Base-by-base conservation (phyloP, 2,113 vertebrate species). In the Apteryx owenii region DNA sequence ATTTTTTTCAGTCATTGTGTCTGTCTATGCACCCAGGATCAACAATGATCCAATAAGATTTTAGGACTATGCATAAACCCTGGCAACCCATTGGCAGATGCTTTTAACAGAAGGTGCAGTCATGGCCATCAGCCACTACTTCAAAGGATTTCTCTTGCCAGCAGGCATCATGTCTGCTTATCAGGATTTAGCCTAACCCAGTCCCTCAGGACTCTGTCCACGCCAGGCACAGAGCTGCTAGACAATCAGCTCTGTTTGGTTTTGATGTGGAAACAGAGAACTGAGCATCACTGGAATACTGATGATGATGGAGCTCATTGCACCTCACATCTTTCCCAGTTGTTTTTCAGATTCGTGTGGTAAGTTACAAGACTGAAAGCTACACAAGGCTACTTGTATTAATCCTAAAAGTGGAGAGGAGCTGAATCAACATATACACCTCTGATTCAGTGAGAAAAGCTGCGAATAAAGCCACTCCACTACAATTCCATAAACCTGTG, bases 161-260 rank as follows among this genome's bases (percentile, higher is more conserved):
- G 48, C 15, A 2, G 0, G 0, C 21, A 48, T 18, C 8, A 31
- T 18, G 2, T 53, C 13, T 68, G 48, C 82, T 79, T 68, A 89
- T 72, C 2, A n/a, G 9, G 12, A 85, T 80, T 79, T 65, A 64
- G 21, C 13, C 21, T 88, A 68, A 87, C 56, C 0, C 26, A 81
- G 8, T 77, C 23, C 23, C 11, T 42, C 26, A 66, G 40, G 29
- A 53, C 14, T 62, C 28, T 85, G 12, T 10, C 25, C 61, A 26
- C 44, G 50, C 10, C 44, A 80, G n/a, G 31, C 44, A 70, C 25
- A 60, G 16, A 53, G 5, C 40, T 64, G 60, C 13, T 44, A 46
- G 42, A 88, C 20, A 62, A 68, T 62, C 36, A 54, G 3, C 5
- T 62, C 6, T 79, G 1, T 42, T 56, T 61, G 13, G 4, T 69